Percentiles rank a stretch among this genome's conserved stretches.
phyloP scores from a whole-genome alignment of 2,888 invertebrate species.

The Polydrusus pterygomalis region DNA sequence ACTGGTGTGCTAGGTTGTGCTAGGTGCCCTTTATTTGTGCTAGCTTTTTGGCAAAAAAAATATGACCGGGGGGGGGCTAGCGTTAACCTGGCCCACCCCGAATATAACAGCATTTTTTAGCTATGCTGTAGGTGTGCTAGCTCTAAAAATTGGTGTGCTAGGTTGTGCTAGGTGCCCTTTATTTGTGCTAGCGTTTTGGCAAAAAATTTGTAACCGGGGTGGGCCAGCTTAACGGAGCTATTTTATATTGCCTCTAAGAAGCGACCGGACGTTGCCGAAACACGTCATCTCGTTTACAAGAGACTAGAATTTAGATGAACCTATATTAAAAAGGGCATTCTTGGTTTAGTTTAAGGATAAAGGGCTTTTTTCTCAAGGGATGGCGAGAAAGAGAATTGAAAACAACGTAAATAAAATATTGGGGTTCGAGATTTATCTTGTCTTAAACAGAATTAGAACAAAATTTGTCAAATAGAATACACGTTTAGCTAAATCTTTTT shows the following conservation, averaged over 20 bases:
- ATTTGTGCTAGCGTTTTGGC: too few species aligned
- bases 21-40: too few species aligned
- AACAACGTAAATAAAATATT: slow-evolving; percentile 37
- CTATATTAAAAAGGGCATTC: slow-evolving; percentile 28
- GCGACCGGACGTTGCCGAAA: neutral
- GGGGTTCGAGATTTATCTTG: slow-evolving; percentile 29
- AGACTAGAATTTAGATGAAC: slow-evolving; percentile 31
- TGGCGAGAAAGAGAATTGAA: slow-evolving; percentile 23
- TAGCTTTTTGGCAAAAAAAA: too few species aligned
- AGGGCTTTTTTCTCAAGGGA: slow-evolving; percentile 25
- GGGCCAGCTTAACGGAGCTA: too few species aligned
- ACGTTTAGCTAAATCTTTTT: neutral
- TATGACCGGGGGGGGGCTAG: too few species aligned
- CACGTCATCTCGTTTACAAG: slow-evolving; percentile 9
- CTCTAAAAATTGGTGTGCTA: too few species aligned
- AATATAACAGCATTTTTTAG: too few species aligned
- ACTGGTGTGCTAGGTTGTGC: too few species aligned
- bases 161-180: too few species aligned
- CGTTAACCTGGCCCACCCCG: too few species aligned
- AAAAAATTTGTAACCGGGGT: too few species aligned
- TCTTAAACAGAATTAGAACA: slow-evolving; percentile 18
- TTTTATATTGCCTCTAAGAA: neutral
- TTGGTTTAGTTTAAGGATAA: slow-evolving; percentile 35
- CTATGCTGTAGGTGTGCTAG: too few species aligned
- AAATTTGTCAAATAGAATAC: slow-evolving; percentile 19